phyloP scores from a whole-genome alignment of 2,888 invertebrate species.

The Eugnorisma glareosa region DNA sequence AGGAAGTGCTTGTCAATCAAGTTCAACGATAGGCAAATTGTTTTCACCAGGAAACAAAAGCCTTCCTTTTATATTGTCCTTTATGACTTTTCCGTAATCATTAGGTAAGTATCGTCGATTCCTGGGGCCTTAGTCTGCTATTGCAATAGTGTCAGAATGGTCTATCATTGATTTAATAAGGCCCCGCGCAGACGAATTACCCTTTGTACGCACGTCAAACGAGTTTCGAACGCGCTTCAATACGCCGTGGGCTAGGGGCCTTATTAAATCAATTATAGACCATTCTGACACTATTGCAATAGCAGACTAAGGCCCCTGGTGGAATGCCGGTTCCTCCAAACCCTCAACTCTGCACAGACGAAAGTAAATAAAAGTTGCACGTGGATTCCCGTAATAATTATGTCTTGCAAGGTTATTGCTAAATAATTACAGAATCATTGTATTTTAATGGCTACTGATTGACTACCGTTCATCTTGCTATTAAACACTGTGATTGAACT shows the following conservation, averaged over 20 bases:
- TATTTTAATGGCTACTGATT: not conserved
- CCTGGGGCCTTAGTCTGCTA: no score
- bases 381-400: not conserved
- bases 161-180: no score
- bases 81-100: not conserved
- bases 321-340: not conserved
- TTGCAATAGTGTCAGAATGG: no score
- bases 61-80: no score
- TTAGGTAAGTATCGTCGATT: not conserved
- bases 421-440: conserved; percentile 20
- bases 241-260: no score
- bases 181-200: no score
- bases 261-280: no score
- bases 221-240: no score
- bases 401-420: not conserved
- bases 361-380: not conserved
- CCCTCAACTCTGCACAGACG: not conserved
- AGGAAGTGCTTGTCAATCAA: not conserved
- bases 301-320: no score
- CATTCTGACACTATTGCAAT: no score
- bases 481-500: conserved; percentile 40
- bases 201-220: no score
- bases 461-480: conserved; percentile 10
- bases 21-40: not conserved
- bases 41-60: not conserved